Base-by-base conservation (phyloP, 2,888 invertebrate species). In the Galerucella pusilla region DNA sequence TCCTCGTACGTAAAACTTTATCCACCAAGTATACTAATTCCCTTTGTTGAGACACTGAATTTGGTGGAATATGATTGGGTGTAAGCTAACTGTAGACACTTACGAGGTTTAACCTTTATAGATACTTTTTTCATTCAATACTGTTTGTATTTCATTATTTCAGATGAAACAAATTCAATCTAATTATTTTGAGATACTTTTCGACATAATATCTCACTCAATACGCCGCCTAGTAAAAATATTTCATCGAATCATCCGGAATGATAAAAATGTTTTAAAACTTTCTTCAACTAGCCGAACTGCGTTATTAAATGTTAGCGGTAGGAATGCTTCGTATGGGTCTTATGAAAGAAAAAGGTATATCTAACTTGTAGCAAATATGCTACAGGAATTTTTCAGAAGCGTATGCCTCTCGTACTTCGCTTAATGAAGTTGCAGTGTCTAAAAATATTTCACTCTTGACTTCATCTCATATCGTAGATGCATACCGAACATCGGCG, bases 381-480 rank as follows among this genome's bases (percentile, higher is more conserved):
- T 61, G 28, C 35, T 35, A 61, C 12, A 61, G 35, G 35, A 61
- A 70, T 70, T 70, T 69, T 61, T 61, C 69, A 61, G 49, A n/a
- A 66, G 6, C 20, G 42, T 25, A 60, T 60, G 61, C 60, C 20
- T 63, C 52, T 70, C 42, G 25, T 61, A 63, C 28, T 46, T 46
- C 61, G 28, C 45, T 70, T 70, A 70, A 70, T 70, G 63, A 70
- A 64, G 63, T 70, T 64, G 60, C 59, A 46, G 46, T 61, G 35
- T 52, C 63, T 46, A 54, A 63, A 70, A 70, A 46, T 63, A 70
- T 63, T 64, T 71, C 42, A n/a, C 71, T 70, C 63, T 70, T 60
- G 28, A 60, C 35, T 20, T 16, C n/a, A 70, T 52, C 25, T 70
- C 25, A 16, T 63, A 70, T 63, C 52, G 12, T 16, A 52, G 61